Conservation (phyloP, 2,888 invertebrate genomes). For the Brenthis daphne region DNA sequence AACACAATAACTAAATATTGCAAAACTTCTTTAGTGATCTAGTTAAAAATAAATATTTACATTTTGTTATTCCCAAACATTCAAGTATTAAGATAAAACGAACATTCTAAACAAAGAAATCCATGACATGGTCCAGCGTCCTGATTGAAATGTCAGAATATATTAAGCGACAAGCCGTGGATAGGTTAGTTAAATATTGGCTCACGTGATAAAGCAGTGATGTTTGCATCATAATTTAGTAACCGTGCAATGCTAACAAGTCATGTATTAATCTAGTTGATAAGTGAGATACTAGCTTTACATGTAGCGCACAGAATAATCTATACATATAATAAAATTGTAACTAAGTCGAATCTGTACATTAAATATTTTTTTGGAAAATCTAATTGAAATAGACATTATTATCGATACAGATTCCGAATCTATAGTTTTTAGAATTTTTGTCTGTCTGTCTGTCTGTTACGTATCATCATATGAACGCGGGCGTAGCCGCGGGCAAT, state of each 20-base stretch:
- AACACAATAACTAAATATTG: too few species aligned
- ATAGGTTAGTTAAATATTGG: conserved; percentile 32
- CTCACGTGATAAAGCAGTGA: conserved; percentile 22
- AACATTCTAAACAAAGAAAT: not conserved
- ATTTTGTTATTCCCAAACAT: not conserved
- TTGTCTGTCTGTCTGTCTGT: too few species aligned
- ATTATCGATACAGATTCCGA: too few species aligned
- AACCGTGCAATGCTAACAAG: conserved; percentile 20
- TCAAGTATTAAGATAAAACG: not conserved
- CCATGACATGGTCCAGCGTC: not conserved
- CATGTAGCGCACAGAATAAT: not conserved
- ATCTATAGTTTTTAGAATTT: too few species aligned
- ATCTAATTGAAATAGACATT: too few species aligned
- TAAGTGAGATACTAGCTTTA: conserved; percentile 3
- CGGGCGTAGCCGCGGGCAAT: too few species aligned
- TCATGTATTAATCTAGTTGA: conserved; percentile 19
- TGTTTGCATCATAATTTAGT: conserved; percentile 26
- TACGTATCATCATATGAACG: too few species aligned
- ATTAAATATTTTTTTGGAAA: too few species aligned
- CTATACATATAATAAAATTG: too few species aligned
- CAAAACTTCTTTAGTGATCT: too few species aligned
- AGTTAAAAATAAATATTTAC: too few species aligned
- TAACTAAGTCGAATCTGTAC: too few species aligned
- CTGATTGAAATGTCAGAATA: conserved; percentile 31
- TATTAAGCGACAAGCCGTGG: conserved; percentile 23